These are phyloP conservation scores for Ophion slaviceki DNA, from an alignment of 2,888 invertebrate species.

Conservation along the genomic window DNA sequence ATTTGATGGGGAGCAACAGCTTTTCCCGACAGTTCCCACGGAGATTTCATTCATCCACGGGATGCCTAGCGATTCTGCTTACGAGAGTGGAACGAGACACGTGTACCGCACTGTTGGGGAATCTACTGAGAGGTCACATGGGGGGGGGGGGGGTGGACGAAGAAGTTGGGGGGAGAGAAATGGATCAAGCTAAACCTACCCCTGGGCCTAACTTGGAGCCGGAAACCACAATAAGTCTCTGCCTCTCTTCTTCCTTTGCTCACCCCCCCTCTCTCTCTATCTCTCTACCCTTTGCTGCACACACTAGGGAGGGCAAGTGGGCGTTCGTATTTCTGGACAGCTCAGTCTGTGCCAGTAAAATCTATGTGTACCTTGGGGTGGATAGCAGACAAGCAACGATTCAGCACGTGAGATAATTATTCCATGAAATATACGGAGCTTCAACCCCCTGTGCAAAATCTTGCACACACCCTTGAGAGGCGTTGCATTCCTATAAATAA, in stretches of 20 bases:
- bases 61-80: slow-evolving; percentile 8
- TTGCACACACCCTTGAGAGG: slow-evolving; percentile 43
- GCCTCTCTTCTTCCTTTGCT: not conserved
- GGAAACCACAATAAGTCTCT: slow-evolving; percentile 45
- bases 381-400: slow-evolving; percentile 45
- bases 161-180: slow-evolving; percentile 17
- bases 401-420: slow-evolving; percentile 63
- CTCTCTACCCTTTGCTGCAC: slow-evolving; percentile 5
- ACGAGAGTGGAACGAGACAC: slow-evolving; percentile 16
- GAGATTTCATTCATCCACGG: slow-evolving; percentile 23
- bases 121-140: slow-evolving; percentile 6
- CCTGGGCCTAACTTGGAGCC: slow-evolving; percentile 50
- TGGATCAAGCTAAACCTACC: slow-evolving; percentile 59
- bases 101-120: not conserved
- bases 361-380: slow-evolving; percentile 61
- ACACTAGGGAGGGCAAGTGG: slow-evolving; percentile 40
- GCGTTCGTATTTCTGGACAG: slow-evolving; percentile 60
- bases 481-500: slow-evolving; percentile 57
- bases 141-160: not conserved
- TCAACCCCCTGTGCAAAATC: slow-evolving; percentile 38
- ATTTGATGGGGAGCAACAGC: not conserved
- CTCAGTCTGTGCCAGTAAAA: slow-evolving; percentile 56
- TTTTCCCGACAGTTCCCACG: not conserved
- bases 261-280: not conserved
- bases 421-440: slow-evolving; percentile 53